These are phyloP conservation scores for Dryobotodes eremita DNA, from an alignment of 2,888 invertebrate genomes.

Conservation along the genomic window DNA sequence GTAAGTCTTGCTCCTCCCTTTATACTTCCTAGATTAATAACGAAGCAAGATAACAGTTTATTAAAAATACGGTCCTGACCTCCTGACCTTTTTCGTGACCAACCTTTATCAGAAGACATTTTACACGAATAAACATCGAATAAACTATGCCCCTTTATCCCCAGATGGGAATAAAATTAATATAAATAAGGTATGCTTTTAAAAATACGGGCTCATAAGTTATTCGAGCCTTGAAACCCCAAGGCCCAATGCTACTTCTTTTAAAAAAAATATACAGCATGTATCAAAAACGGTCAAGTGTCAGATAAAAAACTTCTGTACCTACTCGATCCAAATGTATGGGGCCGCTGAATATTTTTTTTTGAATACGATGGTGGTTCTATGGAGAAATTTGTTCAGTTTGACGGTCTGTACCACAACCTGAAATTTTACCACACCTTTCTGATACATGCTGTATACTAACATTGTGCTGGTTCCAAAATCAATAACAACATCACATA, in stretches of 20 bases:
- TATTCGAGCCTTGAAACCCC: constrained; percentile 37
- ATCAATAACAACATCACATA: constrained; percentile 81
- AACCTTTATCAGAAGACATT: constrained; percentile 32
- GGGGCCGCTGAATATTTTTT: no score
- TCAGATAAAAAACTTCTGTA: no score
- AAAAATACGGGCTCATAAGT: constrained; percentile 38
- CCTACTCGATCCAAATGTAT: no score
- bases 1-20: not conserved
- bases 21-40: not conserved
- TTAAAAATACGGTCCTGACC: constrained; percentile 6
- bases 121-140: constrained; percentile 31
- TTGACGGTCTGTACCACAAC: no score
- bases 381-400: no score
- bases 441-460: not conserved
- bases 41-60: not conserved
- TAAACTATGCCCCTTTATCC: constrained; percentile 39
- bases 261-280: constrained; percentile 6
- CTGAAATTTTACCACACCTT: not conserved
- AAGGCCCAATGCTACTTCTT: not conserved
- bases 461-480: constrained; percentile 49
- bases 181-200: constrained; percentile 53
- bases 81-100: constrained; percentile 5
- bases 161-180: constrained; percentile 56
- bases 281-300: not conserved
- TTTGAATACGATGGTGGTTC: no score